Evolutionary conservation across 2,797 vertebrate genomes (phyloP), one percentile per base, ranked within the genome.

Genomic region (Hephaestus fuliginosus): DNA sequence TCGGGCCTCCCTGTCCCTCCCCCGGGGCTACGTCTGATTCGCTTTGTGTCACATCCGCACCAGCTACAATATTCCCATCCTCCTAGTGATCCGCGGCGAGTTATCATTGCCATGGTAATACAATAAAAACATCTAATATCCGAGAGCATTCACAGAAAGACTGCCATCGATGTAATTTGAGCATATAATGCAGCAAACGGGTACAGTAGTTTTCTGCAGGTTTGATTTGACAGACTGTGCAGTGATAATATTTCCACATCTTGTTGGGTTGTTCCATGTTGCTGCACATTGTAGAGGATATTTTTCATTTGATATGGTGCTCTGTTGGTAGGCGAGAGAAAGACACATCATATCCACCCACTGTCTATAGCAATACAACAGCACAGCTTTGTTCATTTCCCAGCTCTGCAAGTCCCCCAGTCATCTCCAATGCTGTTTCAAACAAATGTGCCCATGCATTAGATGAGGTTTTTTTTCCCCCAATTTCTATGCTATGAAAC

Each of bases 11-110:
- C 25, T 33, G 41, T 78, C 74, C 65, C 61, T 72, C 57, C 71
- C 81, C 12, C 1, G 48, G 43, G 75, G 65, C 61, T 70, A 51
- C 55, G 64, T 89, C 80, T 86, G 76, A 86, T 85, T 87, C 46
- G 41, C 64, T 92, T 88, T 83, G 74, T 77, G 88, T 87, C 83
- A 77, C 62, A 73, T n/a, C 44, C 18, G 28, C 53, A 74, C 68
- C 65, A 52, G 46, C 51, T 77, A 76, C 55, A 72, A 70, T 82
- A 67, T 83, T 82, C 80, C 56, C 84, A 69, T 73, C 70, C 25
- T 71, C 65, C 66, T 62, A 13, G n/a, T 74, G 77, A 49, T 30
- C 44, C 39, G 33, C 36, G 5, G 51, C 41, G 72, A 76, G 67
- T 62, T 81, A 86, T 86, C 58, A 84, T 66, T 52, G 76, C 82